Evolutionary conservation across 2,797 vertebrate genomes (phyloP).

Genomic region (Enteromius mattozi): DNA sequence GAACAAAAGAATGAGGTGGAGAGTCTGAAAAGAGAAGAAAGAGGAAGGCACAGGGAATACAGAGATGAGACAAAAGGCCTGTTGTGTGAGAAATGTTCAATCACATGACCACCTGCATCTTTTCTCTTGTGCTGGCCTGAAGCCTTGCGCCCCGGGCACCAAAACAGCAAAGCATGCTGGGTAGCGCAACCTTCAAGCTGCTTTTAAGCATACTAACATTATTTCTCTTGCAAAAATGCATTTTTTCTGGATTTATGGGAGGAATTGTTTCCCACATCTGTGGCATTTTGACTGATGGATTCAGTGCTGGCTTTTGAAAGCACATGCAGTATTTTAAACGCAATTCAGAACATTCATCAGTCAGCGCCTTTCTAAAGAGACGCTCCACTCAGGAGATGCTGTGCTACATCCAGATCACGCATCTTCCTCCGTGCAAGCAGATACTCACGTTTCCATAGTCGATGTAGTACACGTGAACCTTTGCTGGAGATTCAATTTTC

Average conservation of each 20-base stretch:
- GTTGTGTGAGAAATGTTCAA: constrained; percentile 64
- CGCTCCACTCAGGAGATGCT: constrained; percentile 2
- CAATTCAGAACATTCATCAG: constrained; percentile 25
- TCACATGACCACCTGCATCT: constrained; percentile 72
- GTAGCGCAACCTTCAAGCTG: constrained; percentile 9
- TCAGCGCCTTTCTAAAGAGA: constrained; percentile 23
- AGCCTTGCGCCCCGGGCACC: constrained; percentile 64
- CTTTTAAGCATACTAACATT: constrained; percentile 22
- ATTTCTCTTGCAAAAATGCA: not conserved
- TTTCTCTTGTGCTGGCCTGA: constrained; percentile 68
- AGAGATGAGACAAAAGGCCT: not conserved
- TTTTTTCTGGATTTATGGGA: constrained; percentile 4
- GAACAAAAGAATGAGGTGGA: constrained; percentile 56
- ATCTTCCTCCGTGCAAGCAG: constrained; percentile 29
- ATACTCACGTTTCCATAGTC: constrained; percentile 97
- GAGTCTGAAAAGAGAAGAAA: constrained; percentile 12
- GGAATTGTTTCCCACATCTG: constrained; percentile 14
- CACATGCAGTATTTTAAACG: constrained; percentile 23
- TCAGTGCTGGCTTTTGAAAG: constrained; percentile 34
- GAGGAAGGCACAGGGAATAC: not conserved
- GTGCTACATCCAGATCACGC: not conserved
- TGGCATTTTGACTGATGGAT: constrained; percentile 16
- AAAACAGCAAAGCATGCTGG: constrained; percentile 24
- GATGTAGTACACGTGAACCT: constrained; percentile 95
- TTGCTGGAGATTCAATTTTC: constrained; percentile 88